Base-by-base conservation (phyloP, 2,113 vertebrate species). In the Oryzias woworae region DNA sequence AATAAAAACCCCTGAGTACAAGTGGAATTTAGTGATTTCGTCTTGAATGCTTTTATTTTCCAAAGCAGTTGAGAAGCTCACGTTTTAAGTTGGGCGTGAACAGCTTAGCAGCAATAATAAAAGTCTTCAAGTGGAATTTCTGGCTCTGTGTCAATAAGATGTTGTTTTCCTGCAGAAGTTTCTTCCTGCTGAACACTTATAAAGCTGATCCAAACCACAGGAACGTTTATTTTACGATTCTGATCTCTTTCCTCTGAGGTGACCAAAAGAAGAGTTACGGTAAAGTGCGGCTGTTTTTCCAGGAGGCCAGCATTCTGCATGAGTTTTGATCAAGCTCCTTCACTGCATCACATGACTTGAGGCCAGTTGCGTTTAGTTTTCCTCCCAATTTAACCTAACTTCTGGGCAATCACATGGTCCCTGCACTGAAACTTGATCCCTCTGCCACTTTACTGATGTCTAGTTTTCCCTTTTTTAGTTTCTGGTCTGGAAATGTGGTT, bases 41-140 rank as follows among this genome's bases (percentile, higher is more conserved):
- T 20, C 58, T 62, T 42, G 46, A 4, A 46, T 49, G 28, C 41
- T 12, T 50, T 53, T 53, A 15, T 4, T 28, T 28, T 26, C 15
- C 26, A 36, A 36, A 8, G 24, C 14, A 14, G n/a, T 55, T 20
- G 14, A 28, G 60, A 15, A 54, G 23, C 36, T 28, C 65, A 69
- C 66, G 58, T 53, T 20, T 20, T 18, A 48, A 74, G 47, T 44
- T 7, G 54, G 20, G 64, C 78, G 65, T 62, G 71, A 78, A 65
- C 14, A 51, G 60, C 53, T 53, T 61, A 50, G 23, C 58, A 76
- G 71, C 69, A 69, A 80, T 53, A 60, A 44, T 64, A 85, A 66
- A 86, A 88, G 52, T 52, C 26, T 88, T 90, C 82, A 65, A 69
- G 54, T 60, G 83, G 82, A 86, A 86, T 90, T 82, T 85, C 63